Conservation (phyloP, 2,888 invertebrate species). For the Parthenolecanium corni region DNA sequence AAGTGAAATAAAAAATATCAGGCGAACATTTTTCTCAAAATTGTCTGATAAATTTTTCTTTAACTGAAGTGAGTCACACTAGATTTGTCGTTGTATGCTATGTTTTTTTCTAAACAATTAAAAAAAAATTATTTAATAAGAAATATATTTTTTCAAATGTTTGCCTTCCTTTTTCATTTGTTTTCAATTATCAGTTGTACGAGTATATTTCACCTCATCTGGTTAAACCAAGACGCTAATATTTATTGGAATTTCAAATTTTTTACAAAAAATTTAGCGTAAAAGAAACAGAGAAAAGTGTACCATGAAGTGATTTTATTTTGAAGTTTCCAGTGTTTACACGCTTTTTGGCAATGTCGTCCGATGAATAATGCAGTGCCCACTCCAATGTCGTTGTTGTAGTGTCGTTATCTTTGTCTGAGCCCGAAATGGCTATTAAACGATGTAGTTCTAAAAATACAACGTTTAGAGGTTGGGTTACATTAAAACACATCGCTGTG, state of each 20-base stretch:
- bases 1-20: no score
- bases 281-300: neutral
- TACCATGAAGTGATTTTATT: neutral
- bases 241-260: neutral
- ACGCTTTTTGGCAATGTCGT: neutral
- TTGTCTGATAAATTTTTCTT: no score
- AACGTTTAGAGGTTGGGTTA: neutral
- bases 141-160: no score
- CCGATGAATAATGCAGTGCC: conserved; percentile 1
- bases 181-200: neutral
- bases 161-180: neutral
- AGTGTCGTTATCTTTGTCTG: conserved; percentile 1
- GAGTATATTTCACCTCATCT: neutral
- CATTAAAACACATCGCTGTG: neutral
- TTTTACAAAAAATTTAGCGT: neutral
- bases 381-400: conserved; percentile 4
- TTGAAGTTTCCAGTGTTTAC: conserved; percentile 3
- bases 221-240: neutral
- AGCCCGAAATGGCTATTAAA: conserved; percentile 8
- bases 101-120: no score
- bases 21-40: no score
- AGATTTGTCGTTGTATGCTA: no score
- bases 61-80: no score
- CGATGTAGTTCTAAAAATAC: conserved; percentile 3
- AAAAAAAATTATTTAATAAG: no score